Conservation (phyloP, 2,888 invertebrate species). For the Tachina lurida region DNA sequence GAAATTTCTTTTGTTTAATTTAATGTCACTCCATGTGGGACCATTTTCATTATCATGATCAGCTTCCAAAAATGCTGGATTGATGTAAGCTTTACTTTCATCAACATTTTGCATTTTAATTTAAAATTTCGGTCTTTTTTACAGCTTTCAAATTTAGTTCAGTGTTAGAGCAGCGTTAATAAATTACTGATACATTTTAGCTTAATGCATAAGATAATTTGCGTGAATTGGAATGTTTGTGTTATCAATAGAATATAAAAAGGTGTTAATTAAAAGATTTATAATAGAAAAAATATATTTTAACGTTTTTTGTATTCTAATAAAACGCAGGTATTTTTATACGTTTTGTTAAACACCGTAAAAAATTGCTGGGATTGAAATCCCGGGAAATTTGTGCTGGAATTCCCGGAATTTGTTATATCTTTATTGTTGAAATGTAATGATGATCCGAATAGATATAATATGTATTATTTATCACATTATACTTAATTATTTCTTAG, state of each 20-base stretch:
- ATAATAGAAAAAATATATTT: too few relatives aligned
- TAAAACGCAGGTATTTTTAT: too few relatives aligned
- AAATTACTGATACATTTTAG: conserved; percentile 25
- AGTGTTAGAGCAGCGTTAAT: background rate
- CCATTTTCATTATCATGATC: background rate
- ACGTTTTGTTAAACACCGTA: too few relatives aligned
- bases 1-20: conserved; percentile 13
- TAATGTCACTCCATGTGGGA: conserved; percentile 25
- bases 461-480: too few relatives aligned
- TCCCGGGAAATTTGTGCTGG: too few relatives aligned
- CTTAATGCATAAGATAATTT: background rate
- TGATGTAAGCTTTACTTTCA: conserved; percentile 10
- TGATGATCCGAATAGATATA: too few relatives aligned
- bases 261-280: background rate
- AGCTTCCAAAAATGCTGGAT: conserved; percentile 28
- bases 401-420: too few relatives aligned
- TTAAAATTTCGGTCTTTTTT: background rate
- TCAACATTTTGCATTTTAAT: conserved; percentile 14
- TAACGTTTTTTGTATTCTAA: too few relatives aligned
- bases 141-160: background rate
- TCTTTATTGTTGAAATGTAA: too few relatives aligned
- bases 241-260: background rate
- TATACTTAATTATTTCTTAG: too few relatives aligned
- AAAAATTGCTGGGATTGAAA: too few relatives aligned
- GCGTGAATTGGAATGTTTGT: background rate